Percentiles rank a stretch among this genome's conserved stretches.
phyloP scores from a whole-genome alignment of 2,797 vertebrate species.

The Peromyscus melanophrys region DNA sequence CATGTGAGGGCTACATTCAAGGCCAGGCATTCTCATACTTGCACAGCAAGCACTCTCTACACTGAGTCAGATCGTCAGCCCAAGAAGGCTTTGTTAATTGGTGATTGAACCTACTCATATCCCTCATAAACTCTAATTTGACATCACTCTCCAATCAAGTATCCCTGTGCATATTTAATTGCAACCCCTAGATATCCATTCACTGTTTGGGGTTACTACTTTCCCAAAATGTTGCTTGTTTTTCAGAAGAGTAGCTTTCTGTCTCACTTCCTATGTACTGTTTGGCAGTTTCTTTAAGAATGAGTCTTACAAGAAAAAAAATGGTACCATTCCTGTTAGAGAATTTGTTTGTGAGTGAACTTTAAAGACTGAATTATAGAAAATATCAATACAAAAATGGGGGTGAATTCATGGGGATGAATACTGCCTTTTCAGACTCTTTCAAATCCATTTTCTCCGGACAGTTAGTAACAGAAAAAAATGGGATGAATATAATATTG shows the following conservation, averaged over 20 bases:
- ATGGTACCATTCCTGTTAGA: not conserved
- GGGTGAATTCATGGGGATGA: not conserved
- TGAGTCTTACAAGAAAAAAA: constrained; percentile 23
- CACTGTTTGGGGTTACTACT: not conserved
- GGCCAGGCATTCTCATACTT: not conserved
- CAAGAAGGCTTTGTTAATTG: not conserved
- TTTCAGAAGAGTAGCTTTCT: not conserved
- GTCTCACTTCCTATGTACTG: not conserved
- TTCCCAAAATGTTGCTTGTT: not conserved
- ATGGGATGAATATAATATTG: not conserved
- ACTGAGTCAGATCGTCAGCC: too few species aligned
- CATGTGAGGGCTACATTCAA: not conserved
- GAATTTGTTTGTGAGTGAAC: constrained; percentile 37
- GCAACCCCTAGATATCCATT: too few species aligned
- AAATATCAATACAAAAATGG: not conserved
- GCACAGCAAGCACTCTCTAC: not conserved
- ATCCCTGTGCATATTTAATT: not conserved
- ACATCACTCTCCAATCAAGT: not conserved
- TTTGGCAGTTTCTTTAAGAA: not conserved
- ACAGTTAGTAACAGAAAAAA: not conserved
- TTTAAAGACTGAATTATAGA: constrained; percentile 7
- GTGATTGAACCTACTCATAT: not conserved
- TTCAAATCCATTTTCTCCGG: not conserved
- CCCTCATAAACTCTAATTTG: not conserved
- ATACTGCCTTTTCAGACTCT: not conserved